These are phyloP conservation scores for Sinonovacula constricta DNA, from an alignment of 1,140 invertebrate genomes.

Conservation along the genomic window DNA sequence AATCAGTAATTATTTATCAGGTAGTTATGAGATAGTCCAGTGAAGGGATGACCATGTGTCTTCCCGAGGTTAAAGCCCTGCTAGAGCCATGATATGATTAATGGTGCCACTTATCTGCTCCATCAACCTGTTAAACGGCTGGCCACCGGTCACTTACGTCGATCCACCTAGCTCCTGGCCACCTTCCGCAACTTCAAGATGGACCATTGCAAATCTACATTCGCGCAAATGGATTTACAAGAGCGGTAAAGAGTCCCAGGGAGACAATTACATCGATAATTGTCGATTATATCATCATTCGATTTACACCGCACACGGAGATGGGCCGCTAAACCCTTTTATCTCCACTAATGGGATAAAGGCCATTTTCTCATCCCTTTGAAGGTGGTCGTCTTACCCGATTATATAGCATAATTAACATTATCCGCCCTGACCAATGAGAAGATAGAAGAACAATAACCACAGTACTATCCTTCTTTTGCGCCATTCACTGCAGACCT, in stretches of 20 bases:
- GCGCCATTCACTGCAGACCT: slow-evolving; percentile 37
- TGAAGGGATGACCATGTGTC: too few relatives aligned
- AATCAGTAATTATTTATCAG: too few relatives aligned
- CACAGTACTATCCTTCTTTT: slow-evolving; percentile 27
- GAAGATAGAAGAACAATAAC: slow-evolving; percentile 36
- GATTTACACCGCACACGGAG: slow-evolving; percentile 46
- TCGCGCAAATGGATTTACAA: neutral
- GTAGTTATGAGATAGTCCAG: too few relatives aligned
- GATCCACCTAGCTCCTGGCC: too few relatives aligned
- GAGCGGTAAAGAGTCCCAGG: slow-evolving; percentile 9
- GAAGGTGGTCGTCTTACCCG: slow-evolving; percentile 30
- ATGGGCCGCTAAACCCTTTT: slow-evolving; percentile 18
- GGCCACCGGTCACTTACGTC: too few relatives aligned
- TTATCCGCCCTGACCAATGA: slow-evolving; percentile 46
- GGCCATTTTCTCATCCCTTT: slow-evolving; percentile 33
- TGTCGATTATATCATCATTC: slow-evolving; percentile 34
- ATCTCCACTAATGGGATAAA: slow-evolving; percentile 43
- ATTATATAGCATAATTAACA: slow-evolving; percentile 50
- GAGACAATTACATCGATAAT: slow-evolving; percentile 44
- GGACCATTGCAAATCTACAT: too few relatives aligned
- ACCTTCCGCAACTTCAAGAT: too few relatives aligned
- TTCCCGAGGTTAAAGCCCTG: too few relatives aligned
- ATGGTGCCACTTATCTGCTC: too few relatives aligned
- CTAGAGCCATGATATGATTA: too few relatives aligned
- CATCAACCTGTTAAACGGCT: too few relatives aligned